A percentile compares a stretch with the other conserved stretches of the same genome.
phyloP scores from a whole-genome alignment of 35 echinoderm and acorn worm genomes.

The Ophiothrix spiculata region DNA sequence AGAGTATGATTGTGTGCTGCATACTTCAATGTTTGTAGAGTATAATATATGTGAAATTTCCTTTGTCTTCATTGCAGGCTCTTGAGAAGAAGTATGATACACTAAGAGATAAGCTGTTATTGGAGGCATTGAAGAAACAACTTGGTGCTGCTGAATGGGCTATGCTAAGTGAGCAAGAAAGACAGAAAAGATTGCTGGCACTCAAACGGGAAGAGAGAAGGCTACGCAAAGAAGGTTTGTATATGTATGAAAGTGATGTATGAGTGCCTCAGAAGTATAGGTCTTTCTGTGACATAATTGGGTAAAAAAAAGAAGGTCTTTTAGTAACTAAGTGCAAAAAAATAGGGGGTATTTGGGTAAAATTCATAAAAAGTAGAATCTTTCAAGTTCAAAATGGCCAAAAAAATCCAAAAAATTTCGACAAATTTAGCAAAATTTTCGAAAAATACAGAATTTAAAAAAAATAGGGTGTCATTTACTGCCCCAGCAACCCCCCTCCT shows the following conservation, averaged over 20 bases:
- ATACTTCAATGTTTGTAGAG: too few species aligned
- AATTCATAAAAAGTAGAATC: not conserved
- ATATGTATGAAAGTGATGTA: too few species aligned
- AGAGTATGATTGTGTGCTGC: too few species aligned
- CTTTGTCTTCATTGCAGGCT: too few species aligned
- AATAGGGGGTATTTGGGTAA: too few species aligned
- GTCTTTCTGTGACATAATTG: too few species aligned
- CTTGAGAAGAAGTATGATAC: conserved; percentile 92
- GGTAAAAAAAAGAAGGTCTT: too few species aligned
- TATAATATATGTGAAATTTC: too few species aligned
- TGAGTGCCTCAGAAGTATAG: not conserved
- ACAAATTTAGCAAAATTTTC: too few species aligned
- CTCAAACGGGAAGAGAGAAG: conserved; percentile 81
- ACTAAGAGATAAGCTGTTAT: conserved; percentile 72
- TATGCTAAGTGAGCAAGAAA: conserved; percentile 62
- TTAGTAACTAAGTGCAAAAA: too few species aligned
- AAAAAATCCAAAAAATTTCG: not conserved
- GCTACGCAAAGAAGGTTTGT: conserved; percentile 90
- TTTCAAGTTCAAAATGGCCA: not conserved
- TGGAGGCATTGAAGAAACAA: conserved; percentile 73
- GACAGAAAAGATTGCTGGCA: conserved; percentile 75
- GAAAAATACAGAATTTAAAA: not conserved
- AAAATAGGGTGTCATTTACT: not conserved
- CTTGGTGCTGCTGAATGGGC: conserved; percentile 82
- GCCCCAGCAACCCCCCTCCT: too few species aligned